Percentiles rank a stretch among this genome's conserved stretches.
Conservation (phyloP, 2,888 invertebrate genomes). For the Orchesella flavescens region DNA sequence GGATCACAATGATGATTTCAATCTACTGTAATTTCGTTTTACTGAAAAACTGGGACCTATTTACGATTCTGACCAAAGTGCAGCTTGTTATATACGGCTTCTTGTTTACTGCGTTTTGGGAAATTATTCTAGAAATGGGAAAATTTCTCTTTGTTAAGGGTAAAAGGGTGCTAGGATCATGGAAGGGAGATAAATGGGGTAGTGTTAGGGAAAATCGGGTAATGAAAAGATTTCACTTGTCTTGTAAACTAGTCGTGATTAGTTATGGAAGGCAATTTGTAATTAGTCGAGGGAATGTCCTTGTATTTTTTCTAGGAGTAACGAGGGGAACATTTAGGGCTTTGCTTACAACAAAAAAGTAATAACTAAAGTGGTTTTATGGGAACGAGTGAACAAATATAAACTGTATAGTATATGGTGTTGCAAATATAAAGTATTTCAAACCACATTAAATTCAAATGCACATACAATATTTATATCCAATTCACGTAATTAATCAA, state of each 20-base stretch:
- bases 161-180: background rate
- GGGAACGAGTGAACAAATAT: too few relatives aligned
- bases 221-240: background rate
- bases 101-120: background rate
- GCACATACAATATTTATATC: too few relatives aligned
- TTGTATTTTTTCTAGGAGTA: background rate
- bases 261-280: background rate
- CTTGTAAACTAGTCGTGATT: background rate
- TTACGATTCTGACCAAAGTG: background rate
- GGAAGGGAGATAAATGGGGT: background rate
- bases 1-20: background rate
- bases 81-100: background rate
- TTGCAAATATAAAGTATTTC: too few relatives aligned
- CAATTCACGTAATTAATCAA: too few relatives aligned
- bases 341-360: background rate
- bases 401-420: too few relatives aligned
- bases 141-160: background rate
- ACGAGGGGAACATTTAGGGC: background rate
- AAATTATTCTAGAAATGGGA: background rate
- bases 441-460: too few relatives aligned
- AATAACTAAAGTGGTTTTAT: too few relatives aligned
- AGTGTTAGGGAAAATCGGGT: background rate
- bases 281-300: background rate
- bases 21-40: conserved; percentile 14
- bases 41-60: background rate